phyloP scores from a whole-genome alignment of 2,113 vertebrate species.

The Macquaria ambigua region DNA sequence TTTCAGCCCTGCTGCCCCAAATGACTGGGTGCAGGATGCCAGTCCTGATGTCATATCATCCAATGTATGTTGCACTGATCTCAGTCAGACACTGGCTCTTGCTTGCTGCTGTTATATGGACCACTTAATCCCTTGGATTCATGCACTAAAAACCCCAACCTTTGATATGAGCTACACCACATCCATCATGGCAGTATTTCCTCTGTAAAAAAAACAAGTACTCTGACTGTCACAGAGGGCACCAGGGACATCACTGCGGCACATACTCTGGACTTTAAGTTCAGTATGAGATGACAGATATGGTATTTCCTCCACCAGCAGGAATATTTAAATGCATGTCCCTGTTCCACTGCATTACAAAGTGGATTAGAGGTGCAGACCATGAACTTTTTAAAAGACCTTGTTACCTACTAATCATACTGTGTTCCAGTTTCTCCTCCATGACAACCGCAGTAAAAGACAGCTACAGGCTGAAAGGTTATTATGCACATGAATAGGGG shows the following conservation, averaged over 20 bases:
- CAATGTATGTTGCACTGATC: conserved; percentile 33
- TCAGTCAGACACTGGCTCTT: conserved; percentile 45
- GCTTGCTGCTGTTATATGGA: conserved; percentile 54
- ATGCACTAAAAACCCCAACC: conserved; percentile 21
- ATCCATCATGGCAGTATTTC: conserved; percentile 38
- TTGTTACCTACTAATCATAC: conserved; percentile 64
- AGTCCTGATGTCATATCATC: conserved; percentile 66
- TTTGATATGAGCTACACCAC: conserved; percentile 41
- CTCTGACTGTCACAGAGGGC: conserved; percentile 30
- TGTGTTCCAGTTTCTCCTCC: conserved; percentile 42
- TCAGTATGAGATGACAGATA: conserved; percentile 35
- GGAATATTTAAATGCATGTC: conserved; percentile 54
- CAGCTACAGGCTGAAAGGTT: conserved; percentile 42
- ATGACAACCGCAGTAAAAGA: conserved; percentile 48
- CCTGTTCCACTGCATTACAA: conserved; percentile 42
- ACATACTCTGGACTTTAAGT: conserved; percentile 4
- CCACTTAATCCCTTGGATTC: conserved; percentile 50
- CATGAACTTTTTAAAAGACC: conserved; percentile 57
- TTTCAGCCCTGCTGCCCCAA: conserved; percentile 65
- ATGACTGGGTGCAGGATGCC: conserved; percentile 71
- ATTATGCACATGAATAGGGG: conserved; percentile 19
- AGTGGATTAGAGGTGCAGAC: conserved; percentile 42
- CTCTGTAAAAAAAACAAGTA: conserved; percentile 34
- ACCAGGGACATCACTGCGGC: not conserved
- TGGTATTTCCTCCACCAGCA: conserved; percentile 18